A percentile compares a stretch with the other conserved stretches of the same genome.
phyloP scores from a whole-genome alignment of 2,888 invertebrate genomes.

The Andrena fulva region DNA sequence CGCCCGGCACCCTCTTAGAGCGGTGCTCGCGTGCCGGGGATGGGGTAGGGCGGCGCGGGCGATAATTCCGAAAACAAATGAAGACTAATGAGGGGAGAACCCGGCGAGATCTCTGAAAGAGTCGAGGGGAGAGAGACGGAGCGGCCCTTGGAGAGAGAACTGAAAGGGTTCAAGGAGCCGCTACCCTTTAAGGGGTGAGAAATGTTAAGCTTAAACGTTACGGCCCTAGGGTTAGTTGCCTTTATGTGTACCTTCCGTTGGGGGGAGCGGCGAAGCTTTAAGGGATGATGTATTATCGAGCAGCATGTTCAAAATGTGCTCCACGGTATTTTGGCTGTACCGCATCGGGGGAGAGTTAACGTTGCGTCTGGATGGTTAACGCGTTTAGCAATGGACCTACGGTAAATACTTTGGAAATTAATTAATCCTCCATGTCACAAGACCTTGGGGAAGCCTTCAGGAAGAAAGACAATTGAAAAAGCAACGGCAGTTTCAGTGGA shows the following conservation, averaged over 20 bases:
- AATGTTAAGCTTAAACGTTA: conserved; percentile 84
- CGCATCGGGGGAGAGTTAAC: conserved; percentile 63
- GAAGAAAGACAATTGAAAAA: background rate
- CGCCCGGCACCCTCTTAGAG: conserved; percentile 63
- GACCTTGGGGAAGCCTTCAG: background rate
- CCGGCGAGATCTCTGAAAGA: conserved; percentile 71
- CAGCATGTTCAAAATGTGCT: conserved; percentile 79
- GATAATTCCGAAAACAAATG: conserved; percentile 85
- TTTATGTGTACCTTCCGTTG: conserved; percentile 74
- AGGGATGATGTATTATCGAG: conserved; percentile 84
- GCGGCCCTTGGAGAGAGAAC: conserved; percentile 56
- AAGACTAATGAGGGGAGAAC: conserved; percentile 84
- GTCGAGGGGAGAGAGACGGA: conserved; percentile 63
- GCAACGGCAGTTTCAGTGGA: background rate
- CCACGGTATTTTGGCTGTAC: conserved; percentile 63
- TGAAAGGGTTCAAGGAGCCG: conserved; percentile 82
- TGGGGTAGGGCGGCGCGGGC: conserved; percentile 76
- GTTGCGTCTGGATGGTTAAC: conserved; percentile 52
- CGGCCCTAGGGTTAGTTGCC: conserved; percentile 81
- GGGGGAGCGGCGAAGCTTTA: conserved; percentile 73
- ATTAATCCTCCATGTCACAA: background rate
- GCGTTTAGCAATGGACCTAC: conserved; percentile 7
- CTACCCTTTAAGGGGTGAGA: conserved; percentile 83
- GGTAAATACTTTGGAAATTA: background rate
- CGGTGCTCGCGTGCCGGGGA: conserved; percentile 72